phyloP scores from a whole-genome alignment of 2,113 vertebrate genomes.

The Pseudonaja textilis region DNA sequence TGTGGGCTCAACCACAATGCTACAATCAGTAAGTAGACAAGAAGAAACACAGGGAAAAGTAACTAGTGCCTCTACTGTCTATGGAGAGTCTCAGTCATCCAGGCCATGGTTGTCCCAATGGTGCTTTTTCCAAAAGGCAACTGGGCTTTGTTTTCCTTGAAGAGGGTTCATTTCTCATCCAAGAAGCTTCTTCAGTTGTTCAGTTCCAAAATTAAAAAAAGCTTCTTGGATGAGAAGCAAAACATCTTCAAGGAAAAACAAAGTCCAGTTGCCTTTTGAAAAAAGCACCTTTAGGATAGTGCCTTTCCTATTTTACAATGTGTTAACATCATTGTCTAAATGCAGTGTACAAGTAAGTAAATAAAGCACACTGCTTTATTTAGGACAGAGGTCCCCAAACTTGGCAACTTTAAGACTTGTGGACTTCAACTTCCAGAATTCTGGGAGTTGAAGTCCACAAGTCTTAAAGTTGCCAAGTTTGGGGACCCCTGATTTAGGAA shows the following conservation, averaged over 20 bases:
- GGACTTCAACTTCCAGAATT: too few relatives aligned
- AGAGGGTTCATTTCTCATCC: background rate
- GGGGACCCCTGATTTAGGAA: background rate
- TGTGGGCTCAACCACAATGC: background rate
- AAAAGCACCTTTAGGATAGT: background rate
- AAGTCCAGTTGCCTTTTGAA: background rate
- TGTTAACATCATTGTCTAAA: background rate
- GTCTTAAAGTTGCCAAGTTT: too few relatives aligned
- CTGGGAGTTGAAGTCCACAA: too few relatives aligned
- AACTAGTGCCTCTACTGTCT: background rate
- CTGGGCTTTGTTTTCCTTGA: background rate
- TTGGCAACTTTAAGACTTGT: too few relatives aligned
- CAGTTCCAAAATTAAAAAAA: too few relatives aligned
- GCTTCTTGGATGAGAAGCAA: background rate
- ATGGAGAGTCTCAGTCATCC: background rate
- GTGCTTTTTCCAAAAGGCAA: background rate
- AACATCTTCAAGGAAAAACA: background rate
- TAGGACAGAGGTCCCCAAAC: too few relatives aligned
- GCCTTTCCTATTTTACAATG: background rate
- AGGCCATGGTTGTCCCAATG: background rate
- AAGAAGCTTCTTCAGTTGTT: background rate
- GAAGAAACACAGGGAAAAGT: background rate
- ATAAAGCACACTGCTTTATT: background rate
- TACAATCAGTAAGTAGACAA: background rate
- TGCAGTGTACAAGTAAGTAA: background rate